Base-by-base conservation (phyloP, 2,113 vertebrate species). In the Hyaena hyaena region DNA sequence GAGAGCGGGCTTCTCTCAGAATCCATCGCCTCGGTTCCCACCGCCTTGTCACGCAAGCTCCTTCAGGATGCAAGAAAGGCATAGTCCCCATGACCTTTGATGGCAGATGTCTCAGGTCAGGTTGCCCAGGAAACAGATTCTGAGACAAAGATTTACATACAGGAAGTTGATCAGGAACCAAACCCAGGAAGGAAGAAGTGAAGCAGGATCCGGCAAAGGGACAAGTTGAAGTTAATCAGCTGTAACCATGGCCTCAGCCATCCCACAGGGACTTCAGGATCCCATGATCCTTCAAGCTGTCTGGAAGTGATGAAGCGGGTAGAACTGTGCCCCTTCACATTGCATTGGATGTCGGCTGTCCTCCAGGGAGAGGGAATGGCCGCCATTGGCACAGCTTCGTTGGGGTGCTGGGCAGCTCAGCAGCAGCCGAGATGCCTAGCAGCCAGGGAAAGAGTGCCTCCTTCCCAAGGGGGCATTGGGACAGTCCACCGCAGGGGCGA, bases 1-100 rank as follows among this genome's bases (percentile, higher is more conserved):
- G 28, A 7, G 1, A 3, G 0, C 1, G 7, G 26, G 1, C 66
- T 12, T 90, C 39, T 1, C 24, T 55, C 66, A 24, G 74, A 43
- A 8, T 16, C 83, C 45, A 19, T 17, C 1, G 14, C 58, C 43
- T 50, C 12, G 31, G 26, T 71, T 69, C 23, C 58, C 71, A 24
- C 55, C 0, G 0, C 48, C 24, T 63, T 63, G 1, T 61, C 61
- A 5, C 31, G 65, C 12, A 5, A 69, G 14, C 50, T 77, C 80
- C 84, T n/a, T 77, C 58, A 5, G 48, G 24, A 24, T 10, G 88
- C 61, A 35, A 39, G 88, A 80, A 88, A 66, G 43, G 71, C 31
- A n/a, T 24, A 73, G 35, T 12, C 16, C 77, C 65, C 16, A 3
- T 5, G 45, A 28, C 58, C 48, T 63, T 10, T 50, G 58, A 19